Conservation (phyloP, 2,888 invertebrate species). For the Lasioglossum leucozonium region DNA sequence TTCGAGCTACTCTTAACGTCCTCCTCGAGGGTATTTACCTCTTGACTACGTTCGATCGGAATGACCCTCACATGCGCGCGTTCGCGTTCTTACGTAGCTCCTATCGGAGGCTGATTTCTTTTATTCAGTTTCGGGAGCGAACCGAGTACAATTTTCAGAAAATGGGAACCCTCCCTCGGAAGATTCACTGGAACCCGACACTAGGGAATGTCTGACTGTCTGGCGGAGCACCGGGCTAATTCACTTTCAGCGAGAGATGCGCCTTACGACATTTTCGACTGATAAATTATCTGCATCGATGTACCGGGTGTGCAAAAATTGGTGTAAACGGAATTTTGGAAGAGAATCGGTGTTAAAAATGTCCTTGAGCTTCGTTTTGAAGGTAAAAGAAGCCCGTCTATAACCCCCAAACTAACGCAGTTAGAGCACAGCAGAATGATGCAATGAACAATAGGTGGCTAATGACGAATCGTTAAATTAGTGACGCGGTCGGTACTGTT, state of each 20-base stretch:
- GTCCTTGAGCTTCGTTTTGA: too few relatives aligned
- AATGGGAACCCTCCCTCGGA: neutral
- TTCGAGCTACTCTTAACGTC: constrained; percentile 22
- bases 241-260: neutral
- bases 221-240: neutral
- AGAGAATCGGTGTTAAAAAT: too few relatives aligned
- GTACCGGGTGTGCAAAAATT: neutral
- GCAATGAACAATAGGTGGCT: constrained; percentile 40
- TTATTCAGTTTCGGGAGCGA: neutral
- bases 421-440: constrained; percentile 29
- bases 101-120: neutral
- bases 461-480: constrained; percentile 35
- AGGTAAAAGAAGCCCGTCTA: too few relatives aligned
- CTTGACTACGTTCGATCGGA: constrained; percentile 28
- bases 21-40: constrained; percentile 23
- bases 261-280: neutral
- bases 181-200: neutral
- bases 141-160: neutral
- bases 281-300: neutral
- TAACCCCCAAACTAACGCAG: constrained; percentile 9
- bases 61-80: constrained; percentile 8
- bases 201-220: neutral
- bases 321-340: too few relatives aligned
- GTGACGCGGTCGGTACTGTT: constrained; percentile 22
- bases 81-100: neutral